Evolutionary conservation across 2,888 invertebrate species (phyloP).

Genomic region (Nemotelus nigrinus): DNA sequence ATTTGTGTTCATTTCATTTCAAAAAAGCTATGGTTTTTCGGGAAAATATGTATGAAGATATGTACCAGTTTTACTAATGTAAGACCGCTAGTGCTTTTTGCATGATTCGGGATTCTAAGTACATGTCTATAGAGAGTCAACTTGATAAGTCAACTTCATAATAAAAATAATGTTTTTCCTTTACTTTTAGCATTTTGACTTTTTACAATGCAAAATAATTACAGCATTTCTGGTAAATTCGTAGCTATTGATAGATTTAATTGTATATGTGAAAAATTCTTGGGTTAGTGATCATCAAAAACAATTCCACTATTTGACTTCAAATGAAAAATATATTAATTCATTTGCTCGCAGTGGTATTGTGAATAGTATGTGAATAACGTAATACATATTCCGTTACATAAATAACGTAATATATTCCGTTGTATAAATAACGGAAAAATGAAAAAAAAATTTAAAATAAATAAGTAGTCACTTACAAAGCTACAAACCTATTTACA

Average conservation of each 20-base stretch:
- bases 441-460: background rate
- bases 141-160: background rate
- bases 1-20: too few relatives aligned
- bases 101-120: slow-evolving; percentile 5
- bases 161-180: background rate
- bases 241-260: too few relatives aligned
- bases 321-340: too few relatives aligned
- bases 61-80: slow-evolving; percentile 12
- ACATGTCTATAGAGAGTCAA: background rate
- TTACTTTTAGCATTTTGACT: background rate
- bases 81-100: slow-evolving; percentile 15
- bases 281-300: too few relatives aligned
- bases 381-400: too few relatives aligned
- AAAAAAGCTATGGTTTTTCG: too few relatives aligned
- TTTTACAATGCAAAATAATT: background rate
- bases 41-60: slow-evolving; percentile 27
- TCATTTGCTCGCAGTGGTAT: too few relatives aligned
- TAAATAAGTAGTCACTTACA: background rate
- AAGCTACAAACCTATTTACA: background rate
- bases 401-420: background rate
- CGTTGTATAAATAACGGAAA: background rate
- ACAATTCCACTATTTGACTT: too few relatives aligned
- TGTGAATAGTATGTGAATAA: too few relatives aligned
- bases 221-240: background rate
- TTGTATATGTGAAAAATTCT: too few relatives aligned